Evolutionary conservation across 2,888 invertebrate genomes (phyloP), one percentile per base, ranked within the genome.

Genomic region (Lepeophtheirus nordmannii): DNA sequence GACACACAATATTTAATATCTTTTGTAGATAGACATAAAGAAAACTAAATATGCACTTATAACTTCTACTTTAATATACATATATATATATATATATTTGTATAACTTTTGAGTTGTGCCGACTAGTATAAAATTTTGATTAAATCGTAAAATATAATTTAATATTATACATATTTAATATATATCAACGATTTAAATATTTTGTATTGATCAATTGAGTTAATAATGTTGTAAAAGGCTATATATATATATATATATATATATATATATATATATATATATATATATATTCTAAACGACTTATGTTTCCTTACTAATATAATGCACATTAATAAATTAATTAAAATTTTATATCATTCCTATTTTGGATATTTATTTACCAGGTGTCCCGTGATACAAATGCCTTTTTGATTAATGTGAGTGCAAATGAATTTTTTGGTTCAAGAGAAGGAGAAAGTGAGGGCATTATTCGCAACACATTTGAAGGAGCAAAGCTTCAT

Each of bases 381-480:
- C 8, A 46, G 53, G 17, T 46, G 1, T 46, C 53, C 5, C 53
- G 53, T 17, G 8, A 8, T 14, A 8, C 14, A 1, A 46, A 46
- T n/a, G 53, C 53, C 53, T 17, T 46, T 14, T 46, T 46, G 8
- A 46, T 46, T 5, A 46, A 14, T 17, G 53, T 46, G 2, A 46
- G 53, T 46, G 53, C 53, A 46, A 46, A 46, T 46, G 53, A 46
- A 17, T 46, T 46, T 46, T 46, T 46, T 46, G 53, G 53, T 3
- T 46, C 53, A n/a, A 46, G 53, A 46, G 53, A 46, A 17, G 53
- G 53, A 14, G 53, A 46, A 17, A 46, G 53, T 46, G 53, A 46
- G 8, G 53, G 17, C 2, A 14, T 14, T 17, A 46, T 46, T 46
- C 53, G 53, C 5, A 17, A 8, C 17, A 46, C 8, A 46, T 46